Base-by-base conservation (phyloP, 2,888 invertebrate species). In the Chirona hameri region DNA sequence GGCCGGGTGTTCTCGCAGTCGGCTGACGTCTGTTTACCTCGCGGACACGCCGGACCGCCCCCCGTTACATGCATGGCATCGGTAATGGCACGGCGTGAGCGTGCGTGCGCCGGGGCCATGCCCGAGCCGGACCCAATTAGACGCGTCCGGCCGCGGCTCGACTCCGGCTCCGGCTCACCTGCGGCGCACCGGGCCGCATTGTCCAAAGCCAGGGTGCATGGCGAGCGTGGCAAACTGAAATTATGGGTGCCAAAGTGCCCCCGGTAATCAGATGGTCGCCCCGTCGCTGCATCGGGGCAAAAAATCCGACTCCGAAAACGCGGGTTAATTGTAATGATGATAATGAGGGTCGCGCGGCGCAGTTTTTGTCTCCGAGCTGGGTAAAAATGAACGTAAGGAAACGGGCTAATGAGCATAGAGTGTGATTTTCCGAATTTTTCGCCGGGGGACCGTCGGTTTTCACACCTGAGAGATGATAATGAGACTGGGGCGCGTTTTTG, bases 321-420 rank as follows among this genome's bases (percentile, higher is more conserved):
- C 24, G 46, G 76, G 76, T 76, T 76, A 76, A 76, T 76, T 76
- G 76, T 76, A 46, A 76, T 46, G 76, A 76, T 9, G 76, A 39
- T 76, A 46, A 76, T 76, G 76, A 76, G 76, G 39, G 24, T 31
- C 24, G 46, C 21, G 21, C 15, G 18, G 39, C 76, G 5, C 39
- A 39, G 18, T 76, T 76, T 76, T 14, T 39, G 39, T n/a, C 18
- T 15, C 76, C 12, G 46, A 0, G 9, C 21, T 5, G 24, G 7
- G 46, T 76, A 76, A 76, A 76, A 76, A 76, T 76, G 76, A 46
- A 76, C 39, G 76, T n/a, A 76, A 76, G 76, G 76, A 76, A 76
- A 76, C 76, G 39, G 76, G 46, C 76, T 76, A 76, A 76, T 76
- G 76, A 76, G 76, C 7, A 24, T 0, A 3, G 24, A 39, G 76